These are phyloP conservation scores for Yoshiicerus persimilis DNA, from an alignment of 1,140 invertebrate species.

Conservation along the genomic window DNA sequence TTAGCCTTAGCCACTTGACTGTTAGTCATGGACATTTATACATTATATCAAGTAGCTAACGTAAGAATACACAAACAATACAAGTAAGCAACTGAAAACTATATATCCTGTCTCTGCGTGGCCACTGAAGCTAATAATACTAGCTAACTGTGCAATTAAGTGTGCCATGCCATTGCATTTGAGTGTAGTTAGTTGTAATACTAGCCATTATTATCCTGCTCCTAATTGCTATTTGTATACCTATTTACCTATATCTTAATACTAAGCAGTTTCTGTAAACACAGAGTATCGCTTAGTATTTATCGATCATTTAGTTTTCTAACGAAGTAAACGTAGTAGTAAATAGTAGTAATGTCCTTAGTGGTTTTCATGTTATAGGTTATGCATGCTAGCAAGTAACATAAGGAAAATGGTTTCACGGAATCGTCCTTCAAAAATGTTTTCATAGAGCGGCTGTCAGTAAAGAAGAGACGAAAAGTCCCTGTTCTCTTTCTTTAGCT, in stretches of 20 bases:
- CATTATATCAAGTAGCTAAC: not conserved
- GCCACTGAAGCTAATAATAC: not conserved
- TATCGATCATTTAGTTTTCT: too few relatives aligned
- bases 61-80: not conserved
- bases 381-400: too few relatives aligned
- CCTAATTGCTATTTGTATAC: too few relatives aligned
- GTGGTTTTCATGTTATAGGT: too few relatives aligned
- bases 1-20: not conserved
- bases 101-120: not conserved
- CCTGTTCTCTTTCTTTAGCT: not conserved
- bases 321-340: too few relatives aligned
- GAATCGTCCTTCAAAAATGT: not conserved
- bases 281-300: too few relatives aligned
- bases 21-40: not conserved
- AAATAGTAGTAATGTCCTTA: too few relatives aligned
- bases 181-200: too few relatives aligned
- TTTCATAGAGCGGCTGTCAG: not conserved
- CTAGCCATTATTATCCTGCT: too few relatives aligned
- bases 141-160: not conserved
- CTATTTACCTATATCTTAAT: too few relatives aligned
- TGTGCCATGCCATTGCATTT: too few relatives aligned
- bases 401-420: not conserved
- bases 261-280: too few relatives aligned
- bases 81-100: not conserved
- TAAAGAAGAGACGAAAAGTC: not conserved